Percentiles rank a stretch among this genome's conserved stretches.
phyloP scores from a whole-genome alignment of 2,888 invertebrate species.

The Oxycera nigricornis region DNA sequence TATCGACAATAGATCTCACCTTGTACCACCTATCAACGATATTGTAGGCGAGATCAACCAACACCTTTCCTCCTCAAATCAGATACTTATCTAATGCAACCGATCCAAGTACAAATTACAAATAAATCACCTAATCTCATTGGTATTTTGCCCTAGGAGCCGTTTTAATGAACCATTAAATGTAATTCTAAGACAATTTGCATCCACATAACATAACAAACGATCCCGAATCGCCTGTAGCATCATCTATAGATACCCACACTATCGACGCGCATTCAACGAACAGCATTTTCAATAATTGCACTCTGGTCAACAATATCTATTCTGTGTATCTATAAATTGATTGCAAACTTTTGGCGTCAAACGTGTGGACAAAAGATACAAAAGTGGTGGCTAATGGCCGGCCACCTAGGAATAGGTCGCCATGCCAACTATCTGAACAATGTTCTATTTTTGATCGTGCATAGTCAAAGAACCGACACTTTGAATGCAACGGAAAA shows the following conservation, averaged over 20 bases:
- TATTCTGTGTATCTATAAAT: background rate
- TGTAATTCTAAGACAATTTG: background rate
- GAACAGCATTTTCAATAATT: background rate
- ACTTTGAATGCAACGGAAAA: background rate
- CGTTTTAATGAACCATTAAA: background rate
- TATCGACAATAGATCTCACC: too few species aligned
- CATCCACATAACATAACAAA: too few species aligned
- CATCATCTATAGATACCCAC: background rate
- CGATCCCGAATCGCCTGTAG: background rate
- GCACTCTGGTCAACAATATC: background rate
- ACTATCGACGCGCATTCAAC: background rate
- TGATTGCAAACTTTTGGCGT: constrained; percentile 5
- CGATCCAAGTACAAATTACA: background rate
- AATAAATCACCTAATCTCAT: background rate
- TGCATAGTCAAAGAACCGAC: background rate
- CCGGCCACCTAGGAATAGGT: constrained; percentile 11
- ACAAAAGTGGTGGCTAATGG: background rate
- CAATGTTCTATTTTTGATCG: constrained; percentile 24
- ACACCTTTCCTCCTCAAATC: too few species aligned
- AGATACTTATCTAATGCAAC: background rate
- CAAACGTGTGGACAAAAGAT: background rate
- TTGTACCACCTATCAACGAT: too few species aligned
- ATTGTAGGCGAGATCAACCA: too few species aligned
- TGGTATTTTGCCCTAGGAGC: background rate
- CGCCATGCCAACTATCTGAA: constrained; percentile 12